Evolutionary conservation across 2,113 vertebrate species (phyloP).

Genomic region (Nematolebias whitei): DNA sequence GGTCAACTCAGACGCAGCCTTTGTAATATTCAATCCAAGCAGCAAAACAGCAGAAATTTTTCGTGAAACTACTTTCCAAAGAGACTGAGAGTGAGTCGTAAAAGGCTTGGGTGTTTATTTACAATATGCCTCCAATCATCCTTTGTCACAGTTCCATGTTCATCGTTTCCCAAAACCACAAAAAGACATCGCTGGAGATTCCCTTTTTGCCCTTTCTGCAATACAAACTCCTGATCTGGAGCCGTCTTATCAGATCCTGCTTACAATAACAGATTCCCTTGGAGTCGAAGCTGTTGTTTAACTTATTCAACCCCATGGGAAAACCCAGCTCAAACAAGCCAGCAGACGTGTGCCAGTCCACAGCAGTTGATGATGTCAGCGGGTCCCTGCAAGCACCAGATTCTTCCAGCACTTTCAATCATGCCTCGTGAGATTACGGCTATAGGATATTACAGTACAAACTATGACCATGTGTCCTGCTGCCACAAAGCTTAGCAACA

Average conservation of each 20-base stretch:
- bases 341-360: conserved; percentile 74
- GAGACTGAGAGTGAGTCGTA: conserved; percentile 31
- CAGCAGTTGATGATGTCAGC: conserved; percentile 75
- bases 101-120: conserved; percentile 75
- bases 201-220: conserved; percentile 65
- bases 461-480: conserved; percentile 79
- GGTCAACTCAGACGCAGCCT: conserved; percentile 54
- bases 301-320: conserved; percentile 70
- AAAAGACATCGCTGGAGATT: conserved; percentile 64
- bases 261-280: conserved; percentile 78
- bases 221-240: conserved; percentile 65
- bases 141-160: conserved; percentile 71
- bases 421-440: conserved; percentile 77
- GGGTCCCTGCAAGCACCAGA: conserved; percentile 63
- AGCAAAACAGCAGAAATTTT: conserved; percentile 36
- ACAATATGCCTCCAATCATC: conserved; percentile 76
- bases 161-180: conserved; percentile 65
- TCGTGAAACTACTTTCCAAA: conserved; percentile 55
- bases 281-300: conserved; percentile 73
- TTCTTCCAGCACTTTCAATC: conserved; percentile 78
- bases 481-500: conserved; percentile 78
- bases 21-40: conserved; percentile 39
- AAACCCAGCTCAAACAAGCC: conserved; percentile 69
- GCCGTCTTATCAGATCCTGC: conserved; percentile 73
- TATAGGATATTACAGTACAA: conserved; percentile 81